A percentile compares a stretch with the other conserved stretches of the same genome.
phyloP scores from a whole-genome alignment of 2,888 invertebrate genomes.

The Sesia bembeciformis region DNA sequence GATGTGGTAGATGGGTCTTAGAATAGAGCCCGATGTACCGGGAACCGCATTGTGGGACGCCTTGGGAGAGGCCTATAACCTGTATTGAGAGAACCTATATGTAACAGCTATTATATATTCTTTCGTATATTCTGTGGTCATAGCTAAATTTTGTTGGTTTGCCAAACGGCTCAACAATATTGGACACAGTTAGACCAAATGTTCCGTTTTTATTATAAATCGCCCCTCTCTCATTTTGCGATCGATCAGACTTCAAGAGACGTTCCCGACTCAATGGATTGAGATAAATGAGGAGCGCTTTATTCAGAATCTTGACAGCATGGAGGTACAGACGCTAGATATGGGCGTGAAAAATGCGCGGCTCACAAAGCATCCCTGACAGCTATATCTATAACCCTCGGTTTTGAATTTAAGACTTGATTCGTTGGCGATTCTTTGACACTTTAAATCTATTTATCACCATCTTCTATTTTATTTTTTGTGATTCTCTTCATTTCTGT shows the following conservation, averaged over 20 bases:
- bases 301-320: conserved; percentile 14
- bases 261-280: conserved; percentile 40
- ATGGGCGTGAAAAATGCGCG: neutral
- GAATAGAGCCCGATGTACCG: no score
- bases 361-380: neutral
- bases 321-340: neutral
- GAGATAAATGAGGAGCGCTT: conserved; percentile 37
- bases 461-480: no score
- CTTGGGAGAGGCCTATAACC: no score
- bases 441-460: no score
- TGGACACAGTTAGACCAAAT: neutral
- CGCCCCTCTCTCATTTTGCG: conserved; percentile 26
- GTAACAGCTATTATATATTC: no score
- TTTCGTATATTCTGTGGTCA: neutral
- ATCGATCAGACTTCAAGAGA: conserved; percentile 39
- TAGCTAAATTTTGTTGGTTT: neutral
- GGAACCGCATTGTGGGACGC: no score
- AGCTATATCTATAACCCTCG: neutral
- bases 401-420: neutral
- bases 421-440: no score
- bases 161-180: neutral
- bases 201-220: conserved; percentile 41
- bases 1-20: no score
- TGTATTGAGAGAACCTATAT: no score
- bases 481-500: no score